Base-by-base conservation (phyloP, 2,888 invertebrate genomes). In the Congeria kusceri region DNA sequence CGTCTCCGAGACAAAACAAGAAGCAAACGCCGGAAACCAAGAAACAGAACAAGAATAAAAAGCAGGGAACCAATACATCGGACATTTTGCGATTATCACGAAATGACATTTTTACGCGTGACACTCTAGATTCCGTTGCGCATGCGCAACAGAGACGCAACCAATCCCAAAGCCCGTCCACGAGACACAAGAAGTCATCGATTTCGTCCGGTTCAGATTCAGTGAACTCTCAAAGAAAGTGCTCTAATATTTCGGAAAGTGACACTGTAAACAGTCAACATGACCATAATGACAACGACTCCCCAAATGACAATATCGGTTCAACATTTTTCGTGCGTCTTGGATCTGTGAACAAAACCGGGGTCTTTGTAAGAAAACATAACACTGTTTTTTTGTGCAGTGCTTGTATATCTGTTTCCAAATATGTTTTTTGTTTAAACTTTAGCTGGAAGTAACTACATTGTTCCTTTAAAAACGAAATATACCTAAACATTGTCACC, bases 281-380 rank as follows among this genome's bases (percentile, higher is more conserved):
- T n/a, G 57, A 29, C n/a, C 23, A 25, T 23, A 47, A n/a, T 4
- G 65, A 58, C 27, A 27, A 27, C 15, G 70, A 15, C 13, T 29
- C 53, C 25, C 59, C 29, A 28, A 27, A 18, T 5, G 70, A 70
- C 23, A 32, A 47, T 20, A 53, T 49, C 23, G 68, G 79, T 29
- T 71, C 79, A 15, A 66, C 75, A 59, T 80, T 75, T 64, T 80
- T 75, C 49, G 75, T 80, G 5, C 59, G 75, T 23, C 68, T 80
- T 1, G 79, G 75, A 4, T 47, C 67, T 53, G 59, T 86, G 7
- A 61, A 79, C 25, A 75, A 80, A 58, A 80, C 77, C 23, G 80
- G 81, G 73, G 82, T 83, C 25, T 86, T 86, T 66, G 86, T 86
- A 79, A 78, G 86, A 65, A 57, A 11, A 15, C 39, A 13, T 39